Conservation (phyloP, 53 echinoderm and acorn worm species). For the Zoroaster sp. region DNA sequence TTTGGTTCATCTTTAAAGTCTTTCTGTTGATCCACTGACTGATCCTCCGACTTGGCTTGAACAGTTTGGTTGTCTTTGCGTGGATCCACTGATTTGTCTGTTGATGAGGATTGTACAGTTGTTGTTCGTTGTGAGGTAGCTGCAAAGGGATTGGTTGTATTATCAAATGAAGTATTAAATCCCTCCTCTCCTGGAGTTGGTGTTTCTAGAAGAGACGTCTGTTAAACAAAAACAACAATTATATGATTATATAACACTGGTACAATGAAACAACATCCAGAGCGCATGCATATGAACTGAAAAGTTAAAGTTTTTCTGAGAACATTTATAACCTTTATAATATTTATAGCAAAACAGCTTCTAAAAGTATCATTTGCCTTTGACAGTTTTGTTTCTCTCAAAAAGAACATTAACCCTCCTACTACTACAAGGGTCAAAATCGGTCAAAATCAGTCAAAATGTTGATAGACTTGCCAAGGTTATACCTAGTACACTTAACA, state of each 20-base stretch:
- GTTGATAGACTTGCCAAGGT: too few species aligned
- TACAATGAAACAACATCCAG: background rate
- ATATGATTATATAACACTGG: background rate
- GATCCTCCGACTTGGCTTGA: background rate
- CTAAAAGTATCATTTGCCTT: too few species aligned
- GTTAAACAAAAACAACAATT: background rate
- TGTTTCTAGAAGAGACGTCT: slow-evolving; percentile 9
- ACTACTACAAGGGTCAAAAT: too few species aligned
- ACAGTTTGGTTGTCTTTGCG: background rate
- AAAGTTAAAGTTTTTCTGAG: background rate
- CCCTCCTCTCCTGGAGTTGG: slow-evolving; percentile 52
- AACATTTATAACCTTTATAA: background rate
- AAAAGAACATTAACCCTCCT: too few species aligned
- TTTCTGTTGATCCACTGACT: slow-evolving; percentile 8
- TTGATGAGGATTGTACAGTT: background rate
- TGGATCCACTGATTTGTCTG: background rate
- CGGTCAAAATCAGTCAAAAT: too few species aligned
- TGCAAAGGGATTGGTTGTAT: background rate
- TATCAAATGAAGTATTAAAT: slow-evolving; percentile 7
- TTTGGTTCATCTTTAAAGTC: background rate
- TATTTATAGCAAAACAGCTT: too few species aligned
- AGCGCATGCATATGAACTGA: background rate
- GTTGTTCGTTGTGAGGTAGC: background rate
- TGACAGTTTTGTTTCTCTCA: too few species aligned
- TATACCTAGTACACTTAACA: too few species aligned